Evolutionary conservation across 2,888 invertebrate species (phyloP).

Genomic region (Heliconius aoede): DNA sequence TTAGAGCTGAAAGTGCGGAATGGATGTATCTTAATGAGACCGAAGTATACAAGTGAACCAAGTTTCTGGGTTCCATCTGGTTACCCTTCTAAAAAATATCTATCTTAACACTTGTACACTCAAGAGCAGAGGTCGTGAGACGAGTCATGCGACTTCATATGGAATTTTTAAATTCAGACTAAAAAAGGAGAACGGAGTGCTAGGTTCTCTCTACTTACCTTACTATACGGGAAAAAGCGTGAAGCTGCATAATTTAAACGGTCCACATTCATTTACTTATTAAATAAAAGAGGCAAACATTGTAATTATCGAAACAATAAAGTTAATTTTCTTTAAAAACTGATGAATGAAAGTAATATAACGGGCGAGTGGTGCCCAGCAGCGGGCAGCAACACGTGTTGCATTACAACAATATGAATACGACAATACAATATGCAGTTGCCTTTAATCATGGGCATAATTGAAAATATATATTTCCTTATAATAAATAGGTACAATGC

Average conservation of each 20-base stretch:
- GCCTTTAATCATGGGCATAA: not conserved
- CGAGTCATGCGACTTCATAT: no score
- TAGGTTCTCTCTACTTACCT: no score
- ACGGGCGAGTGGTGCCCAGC: not conserved
- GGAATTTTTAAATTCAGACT: no score
- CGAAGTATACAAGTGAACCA: no score
- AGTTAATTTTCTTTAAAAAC: constrained; percentile 17
- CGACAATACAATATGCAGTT: not conserved
- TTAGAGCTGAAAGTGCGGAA: no score
- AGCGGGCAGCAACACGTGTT: constrained; percentile 17
- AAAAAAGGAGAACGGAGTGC: no score
- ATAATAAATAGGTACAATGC: no score
- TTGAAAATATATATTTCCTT: not conserved
- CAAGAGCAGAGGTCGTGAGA: no score
- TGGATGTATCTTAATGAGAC: no score
- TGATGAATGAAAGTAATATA: constrained; percentile 19
- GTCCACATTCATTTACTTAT: not conserved
- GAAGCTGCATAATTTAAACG: not conserved
- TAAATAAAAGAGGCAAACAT: constrained; percentile 10
- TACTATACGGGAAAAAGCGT: not conserved
- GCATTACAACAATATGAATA: not conserved
- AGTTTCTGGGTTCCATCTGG: no score
- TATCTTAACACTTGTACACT: no score
- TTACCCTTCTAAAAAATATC: no score
- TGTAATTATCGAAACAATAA: constrained; percentile 24